Percentiles rank a stretch among this genome's conserved stretches.
These are phyloP conservation scores for Heliothis peltigera DNA, from an alignment of 2,888 invertebrate genomes.

Conservation along the genomic window DNA sequence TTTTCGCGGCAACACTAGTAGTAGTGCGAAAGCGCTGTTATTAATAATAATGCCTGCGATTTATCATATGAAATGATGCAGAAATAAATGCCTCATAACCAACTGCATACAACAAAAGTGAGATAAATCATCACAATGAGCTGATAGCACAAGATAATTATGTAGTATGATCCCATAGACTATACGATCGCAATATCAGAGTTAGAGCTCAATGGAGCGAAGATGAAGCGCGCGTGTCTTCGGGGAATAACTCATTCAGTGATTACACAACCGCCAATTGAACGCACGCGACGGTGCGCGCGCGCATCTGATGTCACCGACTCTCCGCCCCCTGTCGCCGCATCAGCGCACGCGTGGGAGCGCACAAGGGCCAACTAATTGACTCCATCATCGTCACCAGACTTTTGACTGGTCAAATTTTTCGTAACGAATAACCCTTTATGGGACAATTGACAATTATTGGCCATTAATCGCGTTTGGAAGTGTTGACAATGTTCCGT, in stretches of 20 bases:
- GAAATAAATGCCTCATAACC: constrained; percentile 24
- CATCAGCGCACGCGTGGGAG: constrained; percentile 58
- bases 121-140: constrained; percentile 30
- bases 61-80: constrained; percentile 23
- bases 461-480: constrained; percentile 44
- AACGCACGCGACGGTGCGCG: constrained; percentile 45
- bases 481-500: constrained; percentile 26
- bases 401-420: constrained; percentile 71
- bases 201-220: constrained; percentile 23
- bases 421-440: constrained; percentile 48
- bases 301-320: constrained; percentile 59
- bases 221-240: constrained; percentile 28
- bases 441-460: constrained; percentile 57
- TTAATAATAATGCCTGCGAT: constrained; percentile 3
- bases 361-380: constrained; percentile 66
- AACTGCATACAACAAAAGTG: constrained; percentile 4
- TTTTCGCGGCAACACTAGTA: too few species aligned
- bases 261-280: constrained; percentile 55
- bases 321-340: constrained; percentile 45
- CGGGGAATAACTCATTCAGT: constrained; percentile 38
- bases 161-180: constrained; percentile 15
- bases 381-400: constrained; percentile 69
- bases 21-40: too few species aligned
- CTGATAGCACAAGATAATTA: constrained; percentile 10
- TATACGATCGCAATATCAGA: constrained; percentile 10